Evolutionary conservation across 1,140 invertebrate species (phyloP).

Genomic region (Aplysia californica): DNA sequence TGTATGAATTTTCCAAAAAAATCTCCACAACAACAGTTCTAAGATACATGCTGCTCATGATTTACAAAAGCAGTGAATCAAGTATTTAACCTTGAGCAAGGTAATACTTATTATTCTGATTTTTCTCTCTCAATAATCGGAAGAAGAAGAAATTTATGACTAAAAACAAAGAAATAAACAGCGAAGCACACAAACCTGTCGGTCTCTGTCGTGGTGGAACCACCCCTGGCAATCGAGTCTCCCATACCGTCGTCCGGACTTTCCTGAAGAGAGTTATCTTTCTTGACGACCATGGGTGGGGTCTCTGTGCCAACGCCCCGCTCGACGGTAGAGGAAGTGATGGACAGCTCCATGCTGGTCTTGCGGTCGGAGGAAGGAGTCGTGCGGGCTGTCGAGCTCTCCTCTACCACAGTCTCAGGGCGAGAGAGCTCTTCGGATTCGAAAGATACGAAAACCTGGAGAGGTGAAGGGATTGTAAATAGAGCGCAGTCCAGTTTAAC

Average conservation of each 20-base stretch:
- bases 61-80: too few species aligned
- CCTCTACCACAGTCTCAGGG: conserved; percentile 64
- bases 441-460: conserved; percentile 63
- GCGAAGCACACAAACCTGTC: conserved; percentile 3
- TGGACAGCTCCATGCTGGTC: conserved; percentile 52
- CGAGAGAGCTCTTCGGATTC: conserved; percentile 64
- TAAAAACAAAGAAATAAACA: too few species aligned
- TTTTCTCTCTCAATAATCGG: too few species aligned
- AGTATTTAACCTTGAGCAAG: too few species aligned
- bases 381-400: conserved; percentile 60
- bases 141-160: too few species aligned
- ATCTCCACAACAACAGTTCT: too few species aligned
- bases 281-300: conserved; percentile 22
- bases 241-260: conserved; percentile 65
- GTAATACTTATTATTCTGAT: too few species aligned
- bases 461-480: too few species aligned
- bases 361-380: conserved; percentile 61
- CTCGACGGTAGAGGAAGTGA: conserved; percentile 38
- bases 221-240: conserved; percentile 56
- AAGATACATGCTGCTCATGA: too few species aligned
- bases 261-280: conserved; percentile 34
- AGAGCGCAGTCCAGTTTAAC: too few species aligned
- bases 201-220: conserved; percentile 37
- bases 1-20: too few species aligned
- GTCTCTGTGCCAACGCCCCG: conserved; percentile 44